Percentiles rank a stretch among this genome's conserved stretches.
phyloP scores from a whole-genome alignment of 2,113 vertebrate species.

The Cettia cetti region DNA sequence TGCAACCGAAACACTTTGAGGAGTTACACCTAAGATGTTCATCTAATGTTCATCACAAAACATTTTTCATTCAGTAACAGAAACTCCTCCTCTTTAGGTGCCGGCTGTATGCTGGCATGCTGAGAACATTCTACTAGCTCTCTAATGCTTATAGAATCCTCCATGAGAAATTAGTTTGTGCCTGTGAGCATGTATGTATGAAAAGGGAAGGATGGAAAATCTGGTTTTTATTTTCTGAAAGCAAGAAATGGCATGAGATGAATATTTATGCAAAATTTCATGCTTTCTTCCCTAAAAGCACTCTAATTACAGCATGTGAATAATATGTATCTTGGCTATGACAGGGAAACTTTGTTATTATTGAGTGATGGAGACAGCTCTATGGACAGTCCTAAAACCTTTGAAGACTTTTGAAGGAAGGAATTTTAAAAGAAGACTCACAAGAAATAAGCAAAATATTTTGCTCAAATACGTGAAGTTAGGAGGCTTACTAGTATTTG shows the following conservation, averaged over 20 bases:
- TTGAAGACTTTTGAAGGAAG: neutral
- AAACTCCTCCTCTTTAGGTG: neutral
- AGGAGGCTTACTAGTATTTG: neutral
- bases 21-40: neutral
- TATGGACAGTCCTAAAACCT: neutral
- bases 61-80: neutral
- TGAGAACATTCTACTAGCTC: neutral
- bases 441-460: neutral
- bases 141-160: neutral
- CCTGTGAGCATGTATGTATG: neutral
- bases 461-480: neutral
- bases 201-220: neutral
- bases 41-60: neutral
- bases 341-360: neutral
- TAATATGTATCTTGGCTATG: neutral
- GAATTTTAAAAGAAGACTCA: neutral
- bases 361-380: neutral
- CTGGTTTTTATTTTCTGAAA: neutral
- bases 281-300: neutral
- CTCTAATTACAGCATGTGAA: neutral
- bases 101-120: accelerated
- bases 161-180: neutral
- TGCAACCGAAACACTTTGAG: neutral
- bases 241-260: neutral
- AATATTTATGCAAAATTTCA: neutral